Conservation (phyloP, 1,140 invertebrate species). For the Drosophila novamexicana region DNA sequence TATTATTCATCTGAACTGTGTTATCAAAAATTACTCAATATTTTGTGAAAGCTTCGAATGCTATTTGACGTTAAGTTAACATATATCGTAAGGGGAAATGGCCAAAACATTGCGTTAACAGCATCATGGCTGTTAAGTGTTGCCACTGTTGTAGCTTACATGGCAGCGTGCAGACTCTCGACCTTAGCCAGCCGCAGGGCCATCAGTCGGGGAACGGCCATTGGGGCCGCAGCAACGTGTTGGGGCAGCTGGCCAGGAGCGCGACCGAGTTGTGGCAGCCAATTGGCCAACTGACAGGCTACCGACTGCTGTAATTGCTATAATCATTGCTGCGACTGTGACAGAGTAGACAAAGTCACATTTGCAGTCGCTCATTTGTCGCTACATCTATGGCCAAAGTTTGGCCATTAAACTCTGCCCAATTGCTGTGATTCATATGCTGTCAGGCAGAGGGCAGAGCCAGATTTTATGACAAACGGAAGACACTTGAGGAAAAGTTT, state of each 20-base stretch:
- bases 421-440: conserved; percentile 81
- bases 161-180: background rate
- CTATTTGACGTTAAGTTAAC: conserved; percentile 35
- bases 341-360: conserved; percentile 34
- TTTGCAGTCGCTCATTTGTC: conserved; percentile 59
- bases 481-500: conserved; percentile 71
- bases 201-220: conserved; percentile 60
- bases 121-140: conserved; percentile 10
- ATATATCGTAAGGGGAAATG: conserved; percentile 76
- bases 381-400: conserved; percentile 72
- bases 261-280: conserved; percentile 1
- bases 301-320: background rate
- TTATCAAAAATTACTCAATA: too few relatives aligned
- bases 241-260: conserved; percentile 8
- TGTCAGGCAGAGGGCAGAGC: conserved; percentile 23
- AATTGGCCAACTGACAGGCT: conserved; percentile 19
- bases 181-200: conserved; percentile 1
- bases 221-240: conserved; percentile 49
- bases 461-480: conserved; percentile 77
- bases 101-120: conserved; percentile 3
- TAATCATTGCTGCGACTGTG: conserved; percentile 2
- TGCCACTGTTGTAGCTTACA: conserved; percentile 18
- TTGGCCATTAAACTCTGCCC: conserved; percentile 73
- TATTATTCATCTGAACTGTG: too few relatives aligned
- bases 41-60: background rate